phyloP scores from a whole-genome alignment of 1,140 invertebrate species.

The Lysiphlebus fabarum region DNA sequence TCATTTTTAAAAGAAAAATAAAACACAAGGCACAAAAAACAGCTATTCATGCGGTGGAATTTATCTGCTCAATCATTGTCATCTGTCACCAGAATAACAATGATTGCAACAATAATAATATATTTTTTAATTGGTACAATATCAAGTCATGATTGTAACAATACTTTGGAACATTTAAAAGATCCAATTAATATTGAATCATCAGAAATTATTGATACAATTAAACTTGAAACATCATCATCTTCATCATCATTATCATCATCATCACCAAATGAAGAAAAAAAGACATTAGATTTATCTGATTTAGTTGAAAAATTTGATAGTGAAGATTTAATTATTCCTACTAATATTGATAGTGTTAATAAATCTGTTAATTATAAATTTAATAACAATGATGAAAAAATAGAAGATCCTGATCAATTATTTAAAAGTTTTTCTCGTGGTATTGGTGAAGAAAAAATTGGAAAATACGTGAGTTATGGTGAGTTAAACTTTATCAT shows the following conservation, averaged over 20 bases:
- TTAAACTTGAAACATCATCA: neutral
- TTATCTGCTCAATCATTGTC: no score
- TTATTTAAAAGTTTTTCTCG: conserved; percentile 2
- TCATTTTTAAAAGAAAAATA: no score
- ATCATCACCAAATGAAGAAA: neutral
- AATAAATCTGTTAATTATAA: conserved; percentile 2
- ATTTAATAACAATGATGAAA: neutral
- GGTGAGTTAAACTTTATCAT: conserved; percentile 47
- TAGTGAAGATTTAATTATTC: neutral
- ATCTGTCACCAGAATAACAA: no score
- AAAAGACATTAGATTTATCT: conserved; percentile 16
- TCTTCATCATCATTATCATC: no score
- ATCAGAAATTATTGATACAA: neutral
- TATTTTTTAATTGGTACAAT: no score
- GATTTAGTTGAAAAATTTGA: conserved; percentile 24
- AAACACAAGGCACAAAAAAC: no score
- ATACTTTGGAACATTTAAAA: neutral
- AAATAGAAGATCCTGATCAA: neutral
- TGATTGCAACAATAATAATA: no score
- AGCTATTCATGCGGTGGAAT: no score
- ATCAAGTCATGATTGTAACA: neutral
- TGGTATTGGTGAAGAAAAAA: conserved; percentile 25
- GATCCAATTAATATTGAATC: neutral
- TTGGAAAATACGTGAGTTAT: conserved; percentile 46
- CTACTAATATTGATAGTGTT: neutral